Base-by-base conservation (phyloP, 2,113 vertebrate species). In the Lanius collurio region DNA sequence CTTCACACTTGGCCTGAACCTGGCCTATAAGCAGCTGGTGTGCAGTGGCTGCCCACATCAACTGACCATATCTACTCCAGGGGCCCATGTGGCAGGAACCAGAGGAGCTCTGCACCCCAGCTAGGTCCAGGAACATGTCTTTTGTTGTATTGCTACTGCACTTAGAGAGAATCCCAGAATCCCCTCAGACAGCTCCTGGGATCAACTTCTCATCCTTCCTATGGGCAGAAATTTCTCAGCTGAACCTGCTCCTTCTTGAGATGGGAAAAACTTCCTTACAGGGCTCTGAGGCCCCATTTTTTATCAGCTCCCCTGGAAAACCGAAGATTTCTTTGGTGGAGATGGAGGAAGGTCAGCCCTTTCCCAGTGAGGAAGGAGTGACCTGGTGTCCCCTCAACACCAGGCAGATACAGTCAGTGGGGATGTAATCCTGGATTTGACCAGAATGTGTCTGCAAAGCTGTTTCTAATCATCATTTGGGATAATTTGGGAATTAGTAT, bases 301-400 rank as follows among this genome's bases (percentile, higher is more conserved):
- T 4, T 62, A 67, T 3, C 14, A 80, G 33, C 2, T 74, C 2
- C 30, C 15, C 35, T 22, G 7, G 42, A 44, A 71, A 82, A 49
- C 0, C 1, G 15, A 68, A 50, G 52, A 31, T 60, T 39, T 74
- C 15, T 24, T 33, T 39, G 13, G 15, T 21, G 17, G n/a, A 83
- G n/a, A 5, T 15, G 22, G 15, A 76, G 30, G 33, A 69, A 18
- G 31, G 6, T 4, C 2, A 7, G 27, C 1, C 2, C 3, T 8
- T 11, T 50, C 15, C 13, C 42, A 76, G 15, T 0, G 1, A 65
- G 26, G 33, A 31, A 69, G 22, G 33, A 47, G 7, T 67, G n/a
- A 14, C 10, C 19, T n/a, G 16, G 24, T 4, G 3, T 75, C 42
- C 19, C 28, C 39, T 79, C 1, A 5, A 8, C 27, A 39, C 7